Evolutionary conservation across 2,113 vertebrate species (phyloP), one percentile per base, ranked within the genome.

Genomic region (Fulica atra): DNA sequence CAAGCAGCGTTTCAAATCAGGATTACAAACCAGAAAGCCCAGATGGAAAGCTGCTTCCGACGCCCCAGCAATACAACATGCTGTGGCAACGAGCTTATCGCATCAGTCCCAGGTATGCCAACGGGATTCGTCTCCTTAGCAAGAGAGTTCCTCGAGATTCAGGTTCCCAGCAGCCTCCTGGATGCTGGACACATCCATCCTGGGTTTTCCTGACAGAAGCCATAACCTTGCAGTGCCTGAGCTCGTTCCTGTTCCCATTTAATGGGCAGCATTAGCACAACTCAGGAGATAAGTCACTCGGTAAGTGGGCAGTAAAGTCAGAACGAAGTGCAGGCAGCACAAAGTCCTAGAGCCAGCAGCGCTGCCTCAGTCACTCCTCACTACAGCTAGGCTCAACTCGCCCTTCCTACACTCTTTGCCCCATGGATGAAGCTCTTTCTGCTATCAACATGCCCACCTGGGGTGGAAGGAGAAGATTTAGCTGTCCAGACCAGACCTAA

Each of bases 21-120:
- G 95, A 95, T 96, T 96, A 96, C 16, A 13, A 0, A 54, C 2
- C 79, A 71, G n/a, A 88, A 91, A 81, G 57, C 29, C 77, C 96
- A 84, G 93, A 63, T 42, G 81, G 92, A 66, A 44, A 86, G 53
- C 82, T 24, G 92, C 40, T 91, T 50, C 93, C 35, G 14, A 68
- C 26, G 8, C 42, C 40, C 14, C 57, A 11, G 68, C 83, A 48
- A 53, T 31, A 40, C 66, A 65, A 56, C 70, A 29, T 0, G 18
- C 84, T 69, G 81, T 16, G 42, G 81, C 0, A 3, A 42, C 42
- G 31, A 74, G 28, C 23, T 1, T 1, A 12, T 11, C 44, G 1
- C 80, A 33, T 5, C 60, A 4, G 11, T 24, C 60, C 82, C 2
- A 42, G 25, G 25, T 8, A 9, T 0, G 3, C 57, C n/a, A 31